Evolutionary conservation across 2,888 invertebrate species (phyloP), one percentile per base, ranked within the genome.

Genomic region (Coenonympha glycerion): DNA sequence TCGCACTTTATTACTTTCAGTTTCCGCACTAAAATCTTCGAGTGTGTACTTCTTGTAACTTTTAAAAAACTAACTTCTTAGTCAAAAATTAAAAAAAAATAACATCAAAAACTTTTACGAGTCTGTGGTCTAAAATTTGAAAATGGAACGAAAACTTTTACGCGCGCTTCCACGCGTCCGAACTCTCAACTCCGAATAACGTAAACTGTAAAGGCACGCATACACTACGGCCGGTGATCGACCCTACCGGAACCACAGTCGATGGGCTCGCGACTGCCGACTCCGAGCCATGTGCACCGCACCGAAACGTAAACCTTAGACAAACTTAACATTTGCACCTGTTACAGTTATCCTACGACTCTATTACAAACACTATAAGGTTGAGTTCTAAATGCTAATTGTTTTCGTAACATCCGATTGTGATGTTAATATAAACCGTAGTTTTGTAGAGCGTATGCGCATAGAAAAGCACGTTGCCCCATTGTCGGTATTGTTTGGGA

Each of bases 191-290:
- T 60, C 61, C 59, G 47, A 61, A 63, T 57, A 65, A 59, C 59
- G 54, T 80, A n/a, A n/a, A n/a, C n/a, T n/a, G n/a, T n/a, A 75
- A 81, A 76, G 81, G 73, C 64, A 64, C 64, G 76, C 66, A 69
- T 69, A 76, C 78, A 78, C 78, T 61, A 59, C 39, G 60, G 65
- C 61, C 76, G 77, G 84, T 85, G 84, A 86, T 83, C 85, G 86
- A 85, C 87, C 87, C 87, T 76, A 87, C 88, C 87, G 88, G 88
- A 88, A 87, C 82, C 82, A 87, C 87, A 87, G 70, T 87, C 79
- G 78, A 79, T 84, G 79, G 79, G 69, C 78, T 76, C 75, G 76
- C 79, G 82, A 81, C 84, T 84, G 78, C 68, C 82, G 78, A 76
- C 71, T 74, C n/a, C n/a, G n/a, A n/a, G n/a, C 71, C 76, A 71